These are phyloP conservation scores for Glaucomys volans DNA, from an alignment of 2,113 vertebrate species.

Conservation along the genomic window DNA sequence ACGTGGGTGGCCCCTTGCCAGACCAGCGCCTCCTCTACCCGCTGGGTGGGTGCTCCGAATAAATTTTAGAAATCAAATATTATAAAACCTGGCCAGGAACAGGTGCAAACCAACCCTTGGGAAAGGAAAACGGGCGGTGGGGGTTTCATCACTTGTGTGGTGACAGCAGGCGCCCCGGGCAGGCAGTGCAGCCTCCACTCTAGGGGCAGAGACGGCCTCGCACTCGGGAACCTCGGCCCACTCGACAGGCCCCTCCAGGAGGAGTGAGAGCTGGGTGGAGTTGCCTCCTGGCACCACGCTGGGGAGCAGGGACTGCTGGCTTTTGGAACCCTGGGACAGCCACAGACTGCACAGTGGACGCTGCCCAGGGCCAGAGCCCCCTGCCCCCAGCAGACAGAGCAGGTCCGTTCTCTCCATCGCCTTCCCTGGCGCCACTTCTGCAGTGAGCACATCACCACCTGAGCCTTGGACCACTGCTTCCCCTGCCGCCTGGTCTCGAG, in stretches of 20 bases:
- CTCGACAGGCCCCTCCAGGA: neutral
- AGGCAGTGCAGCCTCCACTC: neutral
- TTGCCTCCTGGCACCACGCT: fast-evolving
- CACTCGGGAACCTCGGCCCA: fast-evolving
- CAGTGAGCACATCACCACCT: neutral
- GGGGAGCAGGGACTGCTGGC: neutral
- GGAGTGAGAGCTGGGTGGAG: neutral
- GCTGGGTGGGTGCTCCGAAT: neutral
- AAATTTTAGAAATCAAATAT: neutral
- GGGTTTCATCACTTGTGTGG: neutral
- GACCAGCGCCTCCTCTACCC: neutral
- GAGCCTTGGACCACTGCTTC: fast-evolving
- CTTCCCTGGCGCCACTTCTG: fast-evolving
- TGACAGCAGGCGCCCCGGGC: neutral
- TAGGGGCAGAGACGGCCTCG: neutral
- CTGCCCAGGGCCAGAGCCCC: neutral
- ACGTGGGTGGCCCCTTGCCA: no score
- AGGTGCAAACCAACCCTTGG: neutral
- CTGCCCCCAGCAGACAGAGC: fast-evolving
- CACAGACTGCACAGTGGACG: neutral
- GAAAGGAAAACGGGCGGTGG: neutral
- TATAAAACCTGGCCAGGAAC: neutral
- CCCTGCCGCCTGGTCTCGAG: neutral
- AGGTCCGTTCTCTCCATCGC: neutral
- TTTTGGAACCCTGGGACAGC: neutral